Evolutionary conservation across 2,797 vertebrate genomes (phyloP).

Genomic region (Apodemus agrarius): DNA sequence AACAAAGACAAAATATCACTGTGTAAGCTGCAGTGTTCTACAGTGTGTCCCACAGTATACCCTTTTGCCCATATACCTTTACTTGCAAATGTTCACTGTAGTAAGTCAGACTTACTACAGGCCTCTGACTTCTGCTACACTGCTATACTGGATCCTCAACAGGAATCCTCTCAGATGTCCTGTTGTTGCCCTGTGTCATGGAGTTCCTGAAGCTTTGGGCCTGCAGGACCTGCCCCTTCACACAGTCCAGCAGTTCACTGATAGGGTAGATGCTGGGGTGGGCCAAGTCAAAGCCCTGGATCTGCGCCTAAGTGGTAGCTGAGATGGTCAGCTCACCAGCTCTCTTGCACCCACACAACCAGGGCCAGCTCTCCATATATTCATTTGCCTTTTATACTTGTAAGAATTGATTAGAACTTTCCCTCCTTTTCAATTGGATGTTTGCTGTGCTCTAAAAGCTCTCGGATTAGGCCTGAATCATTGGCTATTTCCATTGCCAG

Average conservation of each 20-base stretch:
- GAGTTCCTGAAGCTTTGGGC: not conserved
- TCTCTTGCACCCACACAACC: not conserved
- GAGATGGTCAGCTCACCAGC: not conserved
- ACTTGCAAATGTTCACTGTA: not conserved
- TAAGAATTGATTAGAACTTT: not conserved
- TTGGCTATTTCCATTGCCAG: not conserved
- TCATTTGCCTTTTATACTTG: not conserved
- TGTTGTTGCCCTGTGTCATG: not conserved
- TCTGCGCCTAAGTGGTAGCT: not conserved
- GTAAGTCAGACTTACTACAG: not conserved
- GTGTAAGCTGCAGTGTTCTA: not conserved
- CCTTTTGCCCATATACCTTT: not conserved
- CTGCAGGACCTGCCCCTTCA: not conserved
- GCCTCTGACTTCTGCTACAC: not conserved
- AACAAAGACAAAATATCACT: not conserved
- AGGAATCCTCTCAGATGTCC: not conserved
- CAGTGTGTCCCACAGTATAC: not conserved
- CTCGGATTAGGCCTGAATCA: not conserved
- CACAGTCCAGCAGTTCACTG: not conserved
- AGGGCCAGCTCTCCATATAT: not conserved
- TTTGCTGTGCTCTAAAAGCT: not conserved
- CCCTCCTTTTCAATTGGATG: not conserved
- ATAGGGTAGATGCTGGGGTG: not conserved
- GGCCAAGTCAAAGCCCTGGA: not conserved
- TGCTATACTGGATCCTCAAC: not conserved